These are phyloP conservation scores for Glaucomys volans DNA, from an alignment of 2,113 vertebrate genomes.

Conservation along the genomic window DNA sequence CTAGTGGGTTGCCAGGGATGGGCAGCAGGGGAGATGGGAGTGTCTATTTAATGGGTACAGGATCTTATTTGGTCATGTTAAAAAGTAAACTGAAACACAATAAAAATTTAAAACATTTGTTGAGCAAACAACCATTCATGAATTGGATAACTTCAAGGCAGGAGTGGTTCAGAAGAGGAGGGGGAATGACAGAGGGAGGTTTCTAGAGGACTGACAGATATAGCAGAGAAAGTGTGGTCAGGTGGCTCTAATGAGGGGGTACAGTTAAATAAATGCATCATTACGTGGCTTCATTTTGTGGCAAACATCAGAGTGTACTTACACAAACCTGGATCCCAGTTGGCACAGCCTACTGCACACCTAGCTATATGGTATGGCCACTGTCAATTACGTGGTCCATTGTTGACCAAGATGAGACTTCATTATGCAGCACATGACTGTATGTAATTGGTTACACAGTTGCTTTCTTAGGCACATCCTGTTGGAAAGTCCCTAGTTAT, in stretches of 20 bases:
- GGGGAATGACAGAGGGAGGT: too few species aligned
- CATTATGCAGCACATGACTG: neutral
- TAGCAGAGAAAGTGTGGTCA: neutral
- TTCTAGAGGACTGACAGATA: neutral
- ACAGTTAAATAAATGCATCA: neutral
- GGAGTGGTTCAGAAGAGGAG: neutral
- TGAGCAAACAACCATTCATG: neutral
- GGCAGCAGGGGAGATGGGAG: too few species aligned
- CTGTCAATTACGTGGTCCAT: neutral
- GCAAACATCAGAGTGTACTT: neutral
- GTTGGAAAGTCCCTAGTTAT: neutral
- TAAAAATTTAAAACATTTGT: neutral
- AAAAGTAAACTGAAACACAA: neutral
- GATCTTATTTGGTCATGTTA: neutral
- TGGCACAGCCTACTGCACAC: neutral
- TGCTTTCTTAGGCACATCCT: neutral
- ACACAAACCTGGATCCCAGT: neutral
- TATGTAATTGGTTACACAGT: neutral
- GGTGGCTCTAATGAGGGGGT: neutral
- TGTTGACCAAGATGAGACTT: neutral
- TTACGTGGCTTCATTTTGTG: neutral
- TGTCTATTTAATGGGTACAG: neutral
- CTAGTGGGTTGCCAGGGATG: neutral
- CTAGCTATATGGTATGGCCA: neutral
- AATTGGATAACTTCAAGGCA: neutral